Percentiles rank a stretch among this genome's conserved stretches.
These are phyloP conservation scores for Bombus confusus DNA, from an alignment of 1,140 invertebrate species.

Conservation along the genomic window DNA sequence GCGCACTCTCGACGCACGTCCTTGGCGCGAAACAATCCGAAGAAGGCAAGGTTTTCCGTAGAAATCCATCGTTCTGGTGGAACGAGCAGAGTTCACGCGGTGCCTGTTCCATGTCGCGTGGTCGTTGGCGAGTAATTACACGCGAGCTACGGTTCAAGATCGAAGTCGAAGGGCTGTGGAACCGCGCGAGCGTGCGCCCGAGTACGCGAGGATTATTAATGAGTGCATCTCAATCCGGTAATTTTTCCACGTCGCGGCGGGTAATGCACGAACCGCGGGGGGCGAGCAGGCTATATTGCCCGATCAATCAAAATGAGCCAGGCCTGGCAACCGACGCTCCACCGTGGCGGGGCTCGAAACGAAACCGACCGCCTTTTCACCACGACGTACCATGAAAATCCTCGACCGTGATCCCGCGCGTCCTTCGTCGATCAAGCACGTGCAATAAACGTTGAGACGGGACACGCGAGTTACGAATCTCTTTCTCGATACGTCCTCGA, in stretches of 20 bases:
- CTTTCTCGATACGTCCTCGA: neutral
- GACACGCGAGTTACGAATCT: neutral
- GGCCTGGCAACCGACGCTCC: conserved; percentile 69
- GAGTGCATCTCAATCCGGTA: conserved; percentile 81
- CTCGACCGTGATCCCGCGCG: conserved; percentile 45
- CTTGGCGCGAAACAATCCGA: neutral
- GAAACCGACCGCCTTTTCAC: conserved; percentile 61
- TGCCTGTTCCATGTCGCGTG: conserved; percentile 19
- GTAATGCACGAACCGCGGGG: conserved; percentile 81
- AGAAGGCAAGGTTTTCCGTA: neutral
- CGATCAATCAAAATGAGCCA: conserved; percentile 81
- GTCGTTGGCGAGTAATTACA: conserved; percentile 55
- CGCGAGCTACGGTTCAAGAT: conserved; percentile 28
- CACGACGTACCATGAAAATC: conserved; percentile 56
- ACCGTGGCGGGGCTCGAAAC: conserved; percentile 49
- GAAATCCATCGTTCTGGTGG: conserved; percentile 1
- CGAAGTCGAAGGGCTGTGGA: conserved; percentile 42
- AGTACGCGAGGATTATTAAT: conserved; percentile 77
- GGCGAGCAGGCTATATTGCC: conserved; percentile 81
- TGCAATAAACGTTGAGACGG: neutral
- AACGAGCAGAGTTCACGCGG: neutral
- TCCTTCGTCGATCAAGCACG: conserved; percentile 52
- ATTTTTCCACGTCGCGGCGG: conserved; percentile 80
- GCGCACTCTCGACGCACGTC: neutral
- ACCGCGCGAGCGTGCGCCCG: conserved; percentile 24